Base-by-base conservation (phyloP, 53 echinoderm and acorn worm genomes). In the Temnopleurus reevesii region DNA sequence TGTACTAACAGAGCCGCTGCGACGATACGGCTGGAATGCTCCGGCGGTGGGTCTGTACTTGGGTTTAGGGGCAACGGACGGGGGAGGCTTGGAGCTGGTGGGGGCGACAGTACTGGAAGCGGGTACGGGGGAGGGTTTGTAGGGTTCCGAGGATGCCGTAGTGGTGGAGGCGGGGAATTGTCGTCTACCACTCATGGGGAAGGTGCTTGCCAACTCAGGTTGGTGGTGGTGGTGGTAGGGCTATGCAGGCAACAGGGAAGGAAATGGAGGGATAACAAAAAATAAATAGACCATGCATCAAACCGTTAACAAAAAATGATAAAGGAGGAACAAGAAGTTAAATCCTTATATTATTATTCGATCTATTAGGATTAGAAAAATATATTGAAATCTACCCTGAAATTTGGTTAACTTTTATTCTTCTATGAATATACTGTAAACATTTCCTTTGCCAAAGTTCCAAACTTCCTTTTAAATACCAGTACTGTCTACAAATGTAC, bases 41-140 rank as follows among this genome's bases (percentile, higher is more conserved):
- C 96, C 93, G 13, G 92, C 92, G 38, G 90, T 93, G n/a, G 89
- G 92, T 53, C 92, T 60, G 57, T 87, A 89, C 81, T 90, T 93
- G 35, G 93, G 95, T 90, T 95, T 95, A 85, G 93, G 96, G 76
- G 89, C 84, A 47, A 92, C 96, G 41, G 91, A 83, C 76, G 96
- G 96, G 34, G 92, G 92, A 23, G 86, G 66, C 36, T 66, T 87
- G 31, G 65, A 51, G 71, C 53, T 51, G 51, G 88, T 66, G 38
- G 88, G 29, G 46, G 34, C 31, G 46, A 21, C 31, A 51, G 71
- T 65, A 71, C 8, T 87, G 51, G 88, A 25, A 29, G 53, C 71
- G 27, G 65, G 27, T 41, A 86, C 60, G 63, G 86, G 86, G 65
- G 54, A 65, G 49, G 88, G 88, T 49, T 66, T 87, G 44, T 53